Percentiles rank a stretch among this genome's conserved stretches.
Conservation (phyloP, 1,140 invertebrate species). For the Microvelia longipes region DNA sequence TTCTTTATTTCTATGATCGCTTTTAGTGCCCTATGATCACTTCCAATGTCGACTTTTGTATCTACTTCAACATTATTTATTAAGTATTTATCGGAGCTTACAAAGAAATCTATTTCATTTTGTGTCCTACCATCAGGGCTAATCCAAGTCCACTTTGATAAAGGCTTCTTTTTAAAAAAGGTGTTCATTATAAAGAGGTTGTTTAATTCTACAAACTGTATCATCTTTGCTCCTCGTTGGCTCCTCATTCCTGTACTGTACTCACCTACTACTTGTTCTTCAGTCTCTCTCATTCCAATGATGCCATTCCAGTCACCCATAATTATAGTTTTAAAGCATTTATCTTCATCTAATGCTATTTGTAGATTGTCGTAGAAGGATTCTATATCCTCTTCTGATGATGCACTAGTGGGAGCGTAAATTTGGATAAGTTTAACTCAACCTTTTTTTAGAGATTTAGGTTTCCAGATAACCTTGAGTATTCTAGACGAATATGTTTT, state of each 20-base stretch:
- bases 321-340: constrained; percentile 7
- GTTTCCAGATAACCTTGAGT: not conserved
- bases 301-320: constrained; percentile 14
- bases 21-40: not conserved
- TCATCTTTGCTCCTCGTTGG: constrained; percentile 7
- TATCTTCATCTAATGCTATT: constrained; percentile 1
- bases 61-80: not conserved
- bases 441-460: not conserved
- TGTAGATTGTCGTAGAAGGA: constrained; percentile 7
- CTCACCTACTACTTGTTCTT: constrained; percentile 1
- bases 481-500: not conserved
- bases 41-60: not conserved
- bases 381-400: constrained; percentile 6
- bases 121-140: not conserved
- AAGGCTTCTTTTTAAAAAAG: constrained; percentile 1
- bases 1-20: not conserved
- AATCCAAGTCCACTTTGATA: constrained; percentile 6
- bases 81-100: not conserved
- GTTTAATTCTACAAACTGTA: constrained; percentile 8
- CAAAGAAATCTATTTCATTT: constrained; percentile 7
- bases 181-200: constrained; percentile 8
- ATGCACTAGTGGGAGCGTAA: constrained; percentile 10
- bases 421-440: constrained; percentile 8
- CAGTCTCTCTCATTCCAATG: constrained; percentile 4
- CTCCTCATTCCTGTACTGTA: constrained; percentile 11